phyloP scores from a whole-genome alignment of 2,113 vertebrate species.

The Heptranchias perlo region DNA sequence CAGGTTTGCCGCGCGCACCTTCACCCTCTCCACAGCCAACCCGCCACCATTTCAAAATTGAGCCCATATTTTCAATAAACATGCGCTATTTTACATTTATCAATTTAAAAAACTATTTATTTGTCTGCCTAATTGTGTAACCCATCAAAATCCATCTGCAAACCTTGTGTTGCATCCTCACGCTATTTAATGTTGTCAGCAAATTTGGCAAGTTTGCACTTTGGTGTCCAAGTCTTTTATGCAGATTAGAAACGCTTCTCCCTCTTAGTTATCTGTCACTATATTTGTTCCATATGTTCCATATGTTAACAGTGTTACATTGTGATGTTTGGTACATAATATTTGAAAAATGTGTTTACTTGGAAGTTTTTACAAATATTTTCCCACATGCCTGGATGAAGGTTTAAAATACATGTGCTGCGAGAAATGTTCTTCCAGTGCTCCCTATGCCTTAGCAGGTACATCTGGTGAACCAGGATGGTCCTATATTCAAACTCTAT shows the following conservation, averaged over 20 bases:
- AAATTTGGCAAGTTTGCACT: not conserved
- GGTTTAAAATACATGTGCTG: not conserved
- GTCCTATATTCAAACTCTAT: not conserved
- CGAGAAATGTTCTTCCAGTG: not conserved
- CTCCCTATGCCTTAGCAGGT: not conserved
- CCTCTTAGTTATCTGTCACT: not conserved
- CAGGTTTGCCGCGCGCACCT: too few relatives aligned
- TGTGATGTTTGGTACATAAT: not conserved
- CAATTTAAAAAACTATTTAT: not conserved
- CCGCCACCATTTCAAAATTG: too few relatives aligned
- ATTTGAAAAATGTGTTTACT: not conserved
- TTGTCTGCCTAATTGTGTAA: not conserved
- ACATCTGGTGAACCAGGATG: not conserved
- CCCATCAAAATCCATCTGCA: not conserved
- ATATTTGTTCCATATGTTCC: not conserved
- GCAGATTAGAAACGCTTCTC: not conserved
- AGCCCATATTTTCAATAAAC: too few relatives aligned
- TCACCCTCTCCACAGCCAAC: too few relatives aligned
- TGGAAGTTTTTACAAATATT: not conserved
- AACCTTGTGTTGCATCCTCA: not conserved
- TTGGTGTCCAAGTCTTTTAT: not conserved
- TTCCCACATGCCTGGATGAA: not conserved
- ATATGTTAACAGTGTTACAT: not conserved
- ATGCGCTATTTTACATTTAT: not conserved
- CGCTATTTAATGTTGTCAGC: not conserved